These are phyloP conservation scores for Pagrus major DNA, from an alignment of 2,113 vertebrate genomes.

Conservation along the genomic window DNA sequence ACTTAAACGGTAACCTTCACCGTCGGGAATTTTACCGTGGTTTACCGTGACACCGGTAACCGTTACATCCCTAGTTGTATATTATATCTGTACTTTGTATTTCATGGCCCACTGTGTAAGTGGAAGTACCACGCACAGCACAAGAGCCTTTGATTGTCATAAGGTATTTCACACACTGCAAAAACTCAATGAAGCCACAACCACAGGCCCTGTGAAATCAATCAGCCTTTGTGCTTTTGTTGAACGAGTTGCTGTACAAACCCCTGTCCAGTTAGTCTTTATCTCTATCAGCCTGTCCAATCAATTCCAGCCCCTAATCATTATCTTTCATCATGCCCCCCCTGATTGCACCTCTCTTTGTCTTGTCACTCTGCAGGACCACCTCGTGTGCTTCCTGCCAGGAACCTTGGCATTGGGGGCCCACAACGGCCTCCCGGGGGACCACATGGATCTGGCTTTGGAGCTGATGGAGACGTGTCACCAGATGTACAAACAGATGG, in stretches of 20 bases:
- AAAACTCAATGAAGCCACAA: background rate
- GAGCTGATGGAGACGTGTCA: constrained; percentile 95
- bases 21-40: too few relatives aligned
- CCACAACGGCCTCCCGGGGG: constrained; percentile 89
- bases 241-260: background rate
- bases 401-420: constrained; percentile 94
- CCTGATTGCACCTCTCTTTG: background rate
- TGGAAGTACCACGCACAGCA: background rate
- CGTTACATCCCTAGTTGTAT: too few relatives aligned
- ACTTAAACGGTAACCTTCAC: too few relatives aligned
- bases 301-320: constrained; percentile 3
- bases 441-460: constrained; percentile 94
- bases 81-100: background rate
- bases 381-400: constrained; percentile 97
- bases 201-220: constrained; percentile 21
- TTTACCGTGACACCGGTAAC: too few relatives aligned
- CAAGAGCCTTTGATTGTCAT: background rate
- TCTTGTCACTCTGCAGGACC: constrained; percentile 86
- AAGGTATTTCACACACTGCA: background rate
- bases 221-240: constrained; percentile 4
- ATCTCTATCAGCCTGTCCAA: background rate
- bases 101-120: background rate
- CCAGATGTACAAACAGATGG: constrained; percentile 96
- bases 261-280: background rate
- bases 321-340: background rate